Conservation (phyloP, 2,113 vertebrate species). For the Amphiprion percula region DNA sequence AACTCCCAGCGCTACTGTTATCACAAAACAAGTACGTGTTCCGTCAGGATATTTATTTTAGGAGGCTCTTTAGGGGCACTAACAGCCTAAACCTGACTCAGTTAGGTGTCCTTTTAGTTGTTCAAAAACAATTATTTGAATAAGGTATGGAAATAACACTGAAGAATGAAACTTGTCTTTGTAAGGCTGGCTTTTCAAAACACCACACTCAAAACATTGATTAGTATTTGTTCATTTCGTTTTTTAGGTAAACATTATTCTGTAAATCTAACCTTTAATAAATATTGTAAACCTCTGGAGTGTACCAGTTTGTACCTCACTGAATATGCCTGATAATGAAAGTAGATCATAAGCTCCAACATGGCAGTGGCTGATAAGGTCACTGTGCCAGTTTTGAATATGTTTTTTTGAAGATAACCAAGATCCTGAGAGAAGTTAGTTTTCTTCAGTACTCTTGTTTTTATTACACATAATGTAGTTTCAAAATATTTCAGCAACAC, state of each 20-base stretch:
- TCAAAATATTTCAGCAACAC: slow-evolving; percentile 5
- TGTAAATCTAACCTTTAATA: slow-evolving; percentile 46
- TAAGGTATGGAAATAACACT: background rate
- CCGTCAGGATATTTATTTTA: slow-evolving; percentile 53
- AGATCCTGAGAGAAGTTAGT: background rate
- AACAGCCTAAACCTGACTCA: slow-evolving; percentile 17
- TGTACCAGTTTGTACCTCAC: slow-evolving; percentile 28
- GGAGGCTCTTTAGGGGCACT: slow-evolving; percentile 6
- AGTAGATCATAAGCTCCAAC: slow-evolving; percentile 51
- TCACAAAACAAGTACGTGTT: slow-evolving; percentile 59
- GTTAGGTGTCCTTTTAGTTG: background rate
- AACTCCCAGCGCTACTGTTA: slow-evolving; percentile 45
- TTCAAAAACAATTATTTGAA: background rate
- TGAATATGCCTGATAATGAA: slow-evolving; percentile 42
- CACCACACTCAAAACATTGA: background rate
- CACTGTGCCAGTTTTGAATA: slow-evolving; percentile 28
- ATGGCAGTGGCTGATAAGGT: slow-evolving; percentile 34
- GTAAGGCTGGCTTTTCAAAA: background rate
- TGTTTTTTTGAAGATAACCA: slow-evolving; percentile 1
- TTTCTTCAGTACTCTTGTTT: background rate
- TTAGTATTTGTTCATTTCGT: background rate
- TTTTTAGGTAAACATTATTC: slow-evolving; percentile 26
- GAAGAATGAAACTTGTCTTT: background rate
- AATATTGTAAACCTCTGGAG: slow-evolving; percentile 31
- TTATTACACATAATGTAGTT: background rate